Evolutionary conservation across 2,113 vertebrate genomes (phyloP), one percentile per base, ranked within the genome.

Genomic region (Helogale parvula): DNA sequence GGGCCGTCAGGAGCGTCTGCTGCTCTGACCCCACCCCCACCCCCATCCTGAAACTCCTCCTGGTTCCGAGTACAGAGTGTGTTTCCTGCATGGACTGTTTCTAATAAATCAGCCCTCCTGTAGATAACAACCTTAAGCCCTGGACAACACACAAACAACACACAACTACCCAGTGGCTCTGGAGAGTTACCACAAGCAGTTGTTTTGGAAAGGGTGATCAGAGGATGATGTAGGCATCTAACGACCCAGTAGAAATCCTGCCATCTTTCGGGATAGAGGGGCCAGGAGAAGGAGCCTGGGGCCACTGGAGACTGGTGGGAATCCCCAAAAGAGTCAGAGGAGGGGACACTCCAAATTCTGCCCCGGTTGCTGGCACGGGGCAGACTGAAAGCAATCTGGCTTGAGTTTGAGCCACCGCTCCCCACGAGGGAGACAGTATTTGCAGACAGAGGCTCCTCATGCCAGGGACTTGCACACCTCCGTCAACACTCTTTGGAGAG

Each of bases 171-270:
- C 19, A 5, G 5, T 3, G 25, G 19, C 63, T 83, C 87, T 38
- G 54, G 72, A 79, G 45, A 27, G 23, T 25, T 19, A 66, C 21
- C 19, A 15, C 47, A 84, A 38, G 77, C 47, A 69, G 52, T 5
- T 0, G 0, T 54, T 35, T 82, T 9, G n/a, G 27, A 65, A 74
- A 63, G 16, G 29, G 45, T 7, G 17, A 63, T 31, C n/a, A 21
- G 0, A 7, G 21, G 0, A 0, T 2, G 0, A 19, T 4, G 8
- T 54, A 29, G 50, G 33, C 57, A 31, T 31, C 79, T 23, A 27
- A 45, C 27, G 38, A 27, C 27, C 6, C 27, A 4, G 3, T 1
- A 31, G 57, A 47, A 85, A 86, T 10, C 31, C 47, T 50, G 29
- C 7, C 23, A 12, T 69, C 25, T 35, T 89, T 88, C n/a, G 17